Evolutionary conservation across 2,797 vertebrate genomes (phyloP), one percentile per base, ranked within the genome.

Genomic region (Urophycis tenuis): DNA sequence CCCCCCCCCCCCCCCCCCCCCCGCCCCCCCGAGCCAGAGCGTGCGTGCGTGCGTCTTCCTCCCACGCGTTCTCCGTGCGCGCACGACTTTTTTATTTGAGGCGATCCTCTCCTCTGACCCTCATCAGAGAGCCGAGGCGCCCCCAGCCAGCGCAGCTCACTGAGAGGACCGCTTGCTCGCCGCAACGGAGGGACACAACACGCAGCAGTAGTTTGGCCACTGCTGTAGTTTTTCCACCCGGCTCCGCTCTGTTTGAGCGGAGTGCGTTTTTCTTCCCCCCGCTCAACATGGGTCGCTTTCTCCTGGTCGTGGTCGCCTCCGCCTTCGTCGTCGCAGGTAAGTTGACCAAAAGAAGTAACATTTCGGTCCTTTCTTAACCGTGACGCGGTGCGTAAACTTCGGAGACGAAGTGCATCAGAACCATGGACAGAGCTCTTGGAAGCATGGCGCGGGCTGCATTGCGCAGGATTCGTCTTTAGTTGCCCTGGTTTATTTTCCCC

Each of bases 381-480:
- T n/a, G 53, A 8, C 1, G 7, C 53, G 53, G 22, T 60, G 53
- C 53, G 53, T 60, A 60, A 60, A 60, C 22, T 9, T 60, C 0
- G 60, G 60, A 4, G 4, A 29, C 10, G 25, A 25, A 14, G 60
- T 11, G 60, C 60, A 67, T 91, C 92, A 94, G 93, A 74, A 93
- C 93, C 92, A 84, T 2, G 92, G 93, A 91, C 87, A 94, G 93
- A 87, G 86, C 29, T 83, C 72, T 25, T 11, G 0, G 70, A 17
- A 9, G 33, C 30, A 9, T 70, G 25, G 22, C 17, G 30, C 41
- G 70, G 19, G 70, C 69, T 72, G 78, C 70, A 71, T 39, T 70
- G 72, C 75, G 36, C 75, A 25, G 9, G n/a, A 31, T 25, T 33
- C 41, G 17, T 33, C 10, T 22, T 19, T 7, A 32, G 11, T 19